These are phyloP conservation scores for Glyphotaelius pellucidus DNA, from an alignment of 2,888 invertebrate species.

Conservation along the genomic window DNA sequence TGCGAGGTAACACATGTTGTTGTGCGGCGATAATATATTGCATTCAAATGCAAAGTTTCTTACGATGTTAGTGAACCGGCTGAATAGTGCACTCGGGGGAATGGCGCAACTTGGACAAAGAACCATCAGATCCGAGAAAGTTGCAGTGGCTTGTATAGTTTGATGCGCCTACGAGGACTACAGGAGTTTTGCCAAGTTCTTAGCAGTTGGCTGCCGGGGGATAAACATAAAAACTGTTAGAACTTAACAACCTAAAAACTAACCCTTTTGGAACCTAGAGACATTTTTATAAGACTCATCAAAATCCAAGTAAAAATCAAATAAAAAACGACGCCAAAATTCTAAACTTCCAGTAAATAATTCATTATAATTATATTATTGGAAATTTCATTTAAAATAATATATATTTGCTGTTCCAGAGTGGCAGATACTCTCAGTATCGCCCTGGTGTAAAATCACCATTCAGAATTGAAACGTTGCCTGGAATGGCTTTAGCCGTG, in stretches of 20 bases:
- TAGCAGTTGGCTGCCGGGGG: not conserved
- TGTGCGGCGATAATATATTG: not conserved
- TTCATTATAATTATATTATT: no score
- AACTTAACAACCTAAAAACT: not conserved
- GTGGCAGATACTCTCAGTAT: no score
- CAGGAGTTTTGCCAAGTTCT: not conserved
- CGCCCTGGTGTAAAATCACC: no score
- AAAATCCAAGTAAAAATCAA: not conserved
- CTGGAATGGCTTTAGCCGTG: no score
- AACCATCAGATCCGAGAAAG: constrained; percentile 12
- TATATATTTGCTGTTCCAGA: no score
- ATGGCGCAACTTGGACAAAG: constrained; percentile 29
- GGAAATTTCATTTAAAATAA: no score
- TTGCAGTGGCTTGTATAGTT: not conserved
- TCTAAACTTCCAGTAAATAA: no score
- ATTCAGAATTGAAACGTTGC: no score
- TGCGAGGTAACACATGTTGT: constrained; percentile 1
- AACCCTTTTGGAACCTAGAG: not conserved
- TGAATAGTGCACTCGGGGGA: constrained; percentile 5
- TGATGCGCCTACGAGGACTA: constrained; percentile 23
- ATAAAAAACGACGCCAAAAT: no score
- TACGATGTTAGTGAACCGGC: constrained; percentile 10
- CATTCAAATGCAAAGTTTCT: constrained; percentile 14
- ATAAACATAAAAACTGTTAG: no score
- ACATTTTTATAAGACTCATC: not conserved